Base-by-base conservation (phyloP, 2,113 vertebrate genomes). In the Columba janthina region DNA sequence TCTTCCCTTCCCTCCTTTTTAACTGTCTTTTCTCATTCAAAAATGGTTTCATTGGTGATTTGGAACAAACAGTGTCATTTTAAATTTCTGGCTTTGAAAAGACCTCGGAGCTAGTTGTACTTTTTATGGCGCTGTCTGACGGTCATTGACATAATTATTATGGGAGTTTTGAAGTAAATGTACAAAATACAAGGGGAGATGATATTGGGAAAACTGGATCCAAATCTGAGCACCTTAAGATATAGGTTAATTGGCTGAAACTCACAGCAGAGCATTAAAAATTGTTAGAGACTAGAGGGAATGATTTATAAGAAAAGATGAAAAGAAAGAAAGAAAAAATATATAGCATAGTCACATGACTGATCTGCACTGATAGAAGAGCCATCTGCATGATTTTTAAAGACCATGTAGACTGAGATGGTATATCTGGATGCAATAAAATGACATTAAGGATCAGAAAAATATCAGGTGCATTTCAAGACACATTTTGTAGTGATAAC, bases 21-120 rank as follows among this genome's bases (percentile, higher is more conserved):
- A 91, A 40, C 28, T 83, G 54, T 58, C 48, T 80, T 89, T 94
- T 95, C 92, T 85, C 94, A 85, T 77, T 94, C 79, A 96, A 96
- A 95, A 97, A 78, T 81, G 34, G 24, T 73, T 64, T 92, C 29
- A 72, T 94, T 96, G 32, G 1, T 89, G 64, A 90, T 91, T 93
- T 54, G 24, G 72, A 91, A 60, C 40, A 21, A 58, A 51, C 19
- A 66, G 6, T 15, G 5, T 54, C 10, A 11, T 86, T 74, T 90
- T 65, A 56, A 50, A n/a, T 67, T 77, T 72, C 72, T 53, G 26
- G 29, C 57, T 72, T 89, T 90, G 66, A 80, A 66, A 75, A 90
- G 4, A 62, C 21, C 9, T 75, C 13, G 0, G 2, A 61, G 13
- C 15, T 70, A 29, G 40, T 50, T 80, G 19, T 36, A 42, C 4